Evolutionary conservation across 1,140 invertebrate species (phyloP), one percentile per base, ranked within the genome.

Genomic region (Sitobion miscanthi): DNA sequence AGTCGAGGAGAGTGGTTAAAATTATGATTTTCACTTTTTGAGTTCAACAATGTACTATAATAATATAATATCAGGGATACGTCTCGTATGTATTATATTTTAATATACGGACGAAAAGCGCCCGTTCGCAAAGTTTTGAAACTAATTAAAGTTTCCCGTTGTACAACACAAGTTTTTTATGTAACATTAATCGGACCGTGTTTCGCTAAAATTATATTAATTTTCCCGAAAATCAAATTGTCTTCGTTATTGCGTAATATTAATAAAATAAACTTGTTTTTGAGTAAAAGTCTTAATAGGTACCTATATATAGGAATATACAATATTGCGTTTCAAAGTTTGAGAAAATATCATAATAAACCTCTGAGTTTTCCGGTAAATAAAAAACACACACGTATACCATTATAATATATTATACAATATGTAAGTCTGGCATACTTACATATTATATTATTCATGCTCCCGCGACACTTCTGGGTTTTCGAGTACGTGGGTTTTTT

Each of bases 81-180:
- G 45, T 49, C 30, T 25, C 21, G 14, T 30, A 30, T n/a, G 49
- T 89, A 38, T 89, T 25, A 88, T 88, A 49, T 21, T 88, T n/a
- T 52, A 38, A 54, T 89, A 54, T 38, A 25, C 20, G 47, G 85
- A 49, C 25, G 47, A 49, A 52, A n/a, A n/a, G 30, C 30, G 45
- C 87, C 0, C 42, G 87, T 38, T 89, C 38, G 42, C 49, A 35
- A 57, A 89, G 88, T 89, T 89, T 57, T 25, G 35, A 42, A 89
- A 89, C 88, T 57, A 89, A 89, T 89, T 89, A 38, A 89, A 89
- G 49, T 89, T 89, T 89, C 20, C 49, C 86, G 30, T 49, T 47
- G 47, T 35, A 88, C n/a, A 88, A 35, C 47, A 88, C n/a, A 88
- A 88, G 87, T 89, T 57, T 89, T 54, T 89, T 57, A 38, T 38